Evolutionary conservation across 1,140 invertebrate species (phyloP), one percentile per base, ranked within the genome.

Genomic region (Drosophila guanche): DNA sequence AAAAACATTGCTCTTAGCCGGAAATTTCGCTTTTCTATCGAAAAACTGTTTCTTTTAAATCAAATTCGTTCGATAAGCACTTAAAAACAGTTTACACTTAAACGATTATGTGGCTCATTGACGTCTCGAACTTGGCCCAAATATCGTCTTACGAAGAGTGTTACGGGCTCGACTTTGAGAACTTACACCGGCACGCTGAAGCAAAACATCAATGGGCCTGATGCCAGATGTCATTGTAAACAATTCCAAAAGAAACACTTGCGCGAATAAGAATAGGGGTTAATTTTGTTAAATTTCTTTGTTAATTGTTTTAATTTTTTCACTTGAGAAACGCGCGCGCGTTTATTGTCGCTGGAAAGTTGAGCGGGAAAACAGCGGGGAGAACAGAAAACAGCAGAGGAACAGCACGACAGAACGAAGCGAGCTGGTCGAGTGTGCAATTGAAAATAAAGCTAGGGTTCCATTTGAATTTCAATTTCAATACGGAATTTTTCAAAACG

Each of bases 151-250:
- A 23, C 60, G 16, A 45, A 52, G 22, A 43, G 7, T 33, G 20
- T 57, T 20, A 23, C 12, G 20, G 20, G 20, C 27, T 20, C 16
- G 45, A 20, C 29, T 42, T 47, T 27, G 29, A 27, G 16, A 81
- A 91, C 90, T 91, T 91, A 91, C 90, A 51, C 77, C 81, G 61
- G 81, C 78, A n/a, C 90, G 84, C 47, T 89, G 73, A 57, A 91
- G 60, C 43, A 91, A 47, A 47, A 90, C 86, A 77, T 91, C 90
- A 53, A 91, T 91, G 56, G 90, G 74, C 60, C 90, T 65, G 52
- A 85, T 88, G 51, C 56, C 47, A 70, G 84, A 83, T 61, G 84
- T 81, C 84, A 86, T 86, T 60, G 50, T 72, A 25, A 48, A 53
- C 41, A 47, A 56, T 54, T 37, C 33, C 10, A 37, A 33, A 33